Percentiles rank a stretch among this genome's conserved stretches.
These are phyloP conservation scores for Lydus trimaculatus DNA, from an alignment of 2,888 invertebrate species.

Conservation along the genomic window DNA sequence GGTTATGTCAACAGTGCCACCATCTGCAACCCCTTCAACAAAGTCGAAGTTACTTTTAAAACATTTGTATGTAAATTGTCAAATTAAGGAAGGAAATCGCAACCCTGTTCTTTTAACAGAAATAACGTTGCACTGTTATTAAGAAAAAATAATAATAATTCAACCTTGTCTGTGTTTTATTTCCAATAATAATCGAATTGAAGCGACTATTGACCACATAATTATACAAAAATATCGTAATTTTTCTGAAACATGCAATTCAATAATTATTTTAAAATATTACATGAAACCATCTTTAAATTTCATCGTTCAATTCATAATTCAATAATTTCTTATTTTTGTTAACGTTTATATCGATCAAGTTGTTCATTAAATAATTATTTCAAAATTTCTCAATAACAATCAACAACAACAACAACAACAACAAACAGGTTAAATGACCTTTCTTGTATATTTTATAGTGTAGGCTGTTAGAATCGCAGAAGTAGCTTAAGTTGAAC, in stretches of 20 bases:
- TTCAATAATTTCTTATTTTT: background rate
- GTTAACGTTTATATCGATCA: background rate
- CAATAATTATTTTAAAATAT: background rate
- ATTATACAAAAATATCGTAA: background rate
- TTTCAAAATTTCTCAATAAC: background rate
- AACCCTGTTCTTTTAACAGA: background rate
- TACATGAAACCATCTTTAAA: background rate
- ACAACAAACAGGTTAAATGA: background rate
- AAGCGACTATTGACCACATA: background rate
- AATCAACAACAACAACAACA: background rate
- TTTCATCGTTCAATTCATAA: background rate
- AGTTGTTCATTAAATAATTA: background rate
- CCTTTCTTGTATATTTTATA: background rate
- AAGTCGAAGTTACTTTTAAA: background rate
- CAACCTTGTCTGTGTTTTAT: background rate
- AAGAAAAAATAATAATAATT: no score
- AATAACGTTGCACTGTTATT: no score
- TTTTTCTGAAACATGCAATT: background rate
- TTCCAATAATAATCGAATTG: background rate
- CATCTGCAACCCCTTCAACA: background rate
- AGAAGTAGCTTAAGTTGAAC: constrained; percentile 5
- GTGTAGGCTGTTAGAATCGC: background rate
- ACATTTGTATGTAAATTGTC: background rate
- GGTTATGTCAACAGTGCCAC: background rate
- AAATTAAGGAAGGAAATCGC: background rate